Conservation (phyloP, 1,140 invertebrate species). For the Drosophila willistoni region DNA sequence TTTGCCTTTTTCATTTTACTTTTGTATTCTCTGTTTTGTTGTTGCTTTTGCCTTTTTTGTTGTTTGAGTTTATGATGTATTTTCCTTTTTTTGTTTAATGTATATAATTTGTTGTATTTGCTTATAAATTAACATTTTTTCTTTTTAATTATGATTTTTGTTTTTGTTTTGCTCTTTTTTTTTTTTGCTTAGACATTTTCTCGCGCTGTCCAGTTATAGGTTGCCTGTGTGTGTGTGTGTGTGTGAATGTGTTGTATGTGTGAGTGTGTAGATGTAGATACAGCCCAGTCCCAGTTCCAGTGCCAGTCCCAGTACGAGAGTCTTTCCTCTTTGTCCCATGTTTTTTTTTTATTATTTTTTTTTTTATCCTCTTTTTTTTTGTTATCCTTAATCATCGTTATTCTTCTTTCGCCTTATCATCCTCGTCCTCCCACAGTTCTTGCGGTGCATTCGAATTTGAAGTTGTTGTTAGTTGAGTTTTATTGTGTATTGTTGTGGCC, state of each 20-base stretch:
- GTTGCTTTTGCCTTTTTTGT: slow-evolving; percentile 10
- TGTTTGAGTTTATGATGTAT: slow-evolving; percentile 7
- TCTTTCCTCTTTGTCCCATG: background rate
- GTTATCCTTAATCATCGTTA: no score
- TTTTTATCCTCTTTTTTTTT: no score
- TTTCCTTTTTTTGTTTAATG: slow-evolving; percentile 11
- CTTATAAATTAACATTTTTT: slow-evolving; percentile 66
- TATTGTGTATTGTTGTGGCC: slow-evolving; percentile 34
- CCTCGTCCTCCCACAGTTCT: slow-evolving; percentile 1
- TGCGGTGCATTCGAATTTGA: slow-evolving; percentile 44
- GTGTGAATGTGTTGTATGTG: slow-evolving; percentile 15
- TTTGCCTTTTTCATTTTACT: slow-evolving; percentile 15
- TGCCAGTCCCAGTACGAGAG: slow-evolving; percentile 8
- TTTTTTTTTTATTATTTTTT: no score
- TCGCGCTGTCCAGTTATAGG: slow-evolving; percentile 15
- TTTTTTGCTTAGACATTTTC: slow-evolving; percentile 57
- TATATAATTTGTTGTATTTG: slow-evolving; percentile 53
- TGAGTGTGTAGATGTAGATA: slow-evolving; percentile 7
- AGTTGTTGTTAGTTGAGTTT: slow-evolving; percentile 43
- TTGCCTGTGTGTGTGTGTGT: background rate
- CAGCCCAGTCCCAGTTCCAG: slow-evolving; percentile 20
- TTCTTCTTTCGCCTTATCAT: no score
- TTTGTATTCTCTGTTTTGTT: slow-evolving; percentile 10
- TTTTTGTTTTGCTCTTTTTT: slow-evolving; percentile 12
- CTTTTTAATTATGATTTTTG: slow-evolving; percentile 18